phyloP scores from a whole-genome alignment of 2,797 vertebrate species.

The Spheniscus humboldti region DNA sequence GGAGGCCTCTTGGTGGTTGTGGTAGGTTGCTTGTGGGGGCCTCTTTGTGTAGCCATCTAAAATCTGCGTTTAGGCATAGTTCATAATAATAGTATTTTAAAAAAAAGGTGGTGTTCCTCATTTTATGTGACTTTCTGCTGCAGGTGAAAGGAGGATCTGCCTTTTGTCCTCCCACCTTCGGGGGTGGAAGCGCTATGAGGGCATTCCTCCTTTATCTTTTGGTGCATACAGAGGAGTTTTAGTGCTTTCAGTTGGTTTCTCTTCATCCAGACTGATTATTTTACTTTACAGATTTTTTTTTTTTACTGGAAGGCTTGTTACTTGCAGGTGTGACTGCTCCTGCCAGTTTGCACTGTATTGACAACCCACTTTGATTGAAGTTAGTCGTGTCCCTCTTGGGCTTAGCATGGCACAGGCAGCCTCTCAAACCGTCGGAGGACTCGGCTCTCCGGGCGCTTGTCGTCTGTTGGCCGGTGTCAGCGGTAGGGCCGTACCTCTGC shows the following conservation, averaged over 20 bases:
- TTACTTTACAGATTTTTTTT: neutral
- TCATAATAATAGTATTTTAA: neutral
- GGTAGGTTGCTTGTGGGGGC: neutral
- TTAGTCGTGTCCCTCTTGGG: accelerated
- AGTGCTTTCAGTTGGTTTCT: neutral
- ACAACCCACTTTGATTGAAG: accelerated
- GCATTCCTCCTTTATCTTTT: neutral
- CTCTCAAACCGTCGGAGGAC: accelerated
- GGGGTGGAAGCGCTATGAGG: neutral
- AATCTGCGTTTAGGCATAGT: neutral
- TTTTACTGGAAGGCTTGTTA: neutral
- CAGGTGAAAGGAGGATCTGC: neutral
- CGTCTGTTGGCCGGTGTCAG: neutral
- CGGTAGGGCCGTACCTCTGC: neutral
- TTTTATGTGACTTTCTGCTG: neutral
- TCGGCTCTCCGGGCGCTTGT: neutral
- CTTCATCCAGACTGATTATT: neutral
- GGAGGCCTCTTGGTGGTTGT: neutral
- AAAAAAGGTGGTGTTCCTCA: neutral
- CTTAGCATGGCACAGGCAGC: neutral
- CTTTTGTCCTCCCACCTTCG: neutral
- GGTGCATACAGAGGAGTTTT: neutral
- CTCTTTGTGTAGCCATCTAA: neutral
- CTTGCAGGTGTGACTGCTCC: neutral
- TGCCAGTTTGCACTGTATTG: neutral